Percentiles rank a stretch among this genome's conserved stretches.
Evolutionary conservation across 2,113 vertebrate species (phyloP).

Genomic region (Melanerpes aurifrons): DNA sequence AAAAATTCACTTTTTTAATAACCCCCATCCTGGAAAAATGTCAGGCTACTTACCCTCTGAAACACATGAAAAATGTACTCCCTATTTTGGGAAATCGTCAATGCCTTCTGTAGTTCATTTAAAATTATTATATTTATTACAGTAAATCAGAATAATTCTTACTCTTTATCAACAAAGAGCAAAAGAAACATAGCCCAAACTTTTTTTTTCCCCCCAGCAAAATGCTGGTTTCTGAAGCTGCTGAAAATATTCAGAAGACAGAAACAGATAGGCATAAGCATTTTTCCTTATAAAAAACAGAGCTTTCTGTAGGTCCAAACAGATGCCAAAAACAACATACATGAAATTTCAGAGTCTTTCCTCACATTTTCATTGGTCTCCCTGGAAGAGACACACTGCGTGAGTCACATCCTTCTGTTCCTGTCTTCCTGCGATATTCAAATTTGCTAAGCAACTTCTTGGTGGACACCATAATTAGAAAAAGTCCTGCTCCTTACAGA

Average conservation of each 20-base stretch:
- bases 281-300: neutral
- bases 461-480: neutral
- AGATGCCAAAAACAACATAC: constrained; percentile 26
- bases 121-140: neutral
- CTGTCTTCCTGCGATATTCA: neutral
- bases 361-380: constrained; percentile 34
- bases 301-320: neutral
- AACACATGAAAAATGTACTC: constrained; percentile 4
- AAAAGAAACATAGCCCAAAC: neutral
- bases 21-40: neutral
- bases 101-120: neutral
- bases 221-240: neutral
- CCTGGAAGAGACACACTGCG: neutral
- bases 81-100: constrained; percentile 5
- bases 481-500: neutral
- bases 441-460: neutral
- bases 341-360: constrained; percentile 1
- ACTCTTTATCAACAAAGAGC: neutral
- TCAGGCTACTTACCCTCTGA: neutral
- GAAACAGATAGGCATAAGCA: neutral
- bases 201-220: neutral
- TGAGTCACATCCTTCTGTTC: constrained; percentile 49
- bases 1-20: constrained; percentile 1
- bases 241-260: neutral
- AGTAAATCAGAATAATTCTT: neutral